Percentiles rank a stretch among this genome's conserved stretches.
Evolutionary conservation across 1,140 invertebrate species (phyloP).

Genomic region (Kradibia gibbosae): DNA sequence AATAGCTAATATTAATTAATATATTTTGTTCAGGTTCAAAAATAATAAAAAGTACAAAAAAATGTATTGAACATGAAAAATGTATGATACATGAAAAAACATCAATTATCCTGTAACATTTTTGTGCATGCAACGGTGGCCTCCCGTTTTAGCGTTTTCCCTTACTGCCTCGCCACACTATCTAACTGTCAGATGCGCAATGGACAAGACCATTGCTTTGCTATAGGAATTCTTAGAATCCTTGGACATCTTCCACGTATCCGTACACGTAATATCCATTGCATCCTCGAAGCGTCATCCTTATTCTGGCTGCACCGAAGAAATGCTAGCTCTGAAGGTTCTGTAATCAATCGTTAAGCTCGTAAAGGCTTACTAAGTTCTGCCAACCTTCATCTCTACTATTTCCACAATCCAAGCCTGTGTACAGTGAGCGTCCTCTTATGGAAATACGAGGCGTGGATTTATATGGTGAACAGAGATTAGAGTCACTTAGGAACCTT

Average conservation of each 20-base stretch:
- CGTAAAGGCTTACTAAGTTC: background rate
- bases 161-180: too few species aligned
- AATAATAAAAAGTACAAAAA: too few species aligned
- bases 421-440: background rate
- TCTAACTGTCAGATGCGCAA: too few species aligned
- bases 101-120: too few species aligned
- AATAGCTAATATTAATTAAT: too few species aligned
- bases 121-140: too few species aligned
- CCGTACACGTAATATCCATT: background rate
- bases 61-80: too few species aligned
- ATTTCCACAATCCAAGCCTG: background rate
- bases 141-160: too few species aligned
- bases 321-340: background rate
- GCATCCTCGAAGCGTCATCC: background rate
- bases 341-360: constrained; percentile 40
- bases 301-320: too few species aligned
- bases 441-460: constrained; percentile 44
- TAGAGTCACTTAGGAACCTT: constrained; percentile 43
- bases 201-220: too few species aligned
- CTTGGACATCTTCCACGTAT: background rate
- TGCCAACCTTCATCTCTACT: background rate
- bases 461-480: constrained; percentile 35
- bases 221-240: background rate
- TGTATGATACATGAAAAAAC: too few species aligned
- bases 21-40: too few species aligned